Evolutionary conservation across 2,888 invertebrate genomes (phyloP).

Genomic region (Venusia cambrica): DNA sequence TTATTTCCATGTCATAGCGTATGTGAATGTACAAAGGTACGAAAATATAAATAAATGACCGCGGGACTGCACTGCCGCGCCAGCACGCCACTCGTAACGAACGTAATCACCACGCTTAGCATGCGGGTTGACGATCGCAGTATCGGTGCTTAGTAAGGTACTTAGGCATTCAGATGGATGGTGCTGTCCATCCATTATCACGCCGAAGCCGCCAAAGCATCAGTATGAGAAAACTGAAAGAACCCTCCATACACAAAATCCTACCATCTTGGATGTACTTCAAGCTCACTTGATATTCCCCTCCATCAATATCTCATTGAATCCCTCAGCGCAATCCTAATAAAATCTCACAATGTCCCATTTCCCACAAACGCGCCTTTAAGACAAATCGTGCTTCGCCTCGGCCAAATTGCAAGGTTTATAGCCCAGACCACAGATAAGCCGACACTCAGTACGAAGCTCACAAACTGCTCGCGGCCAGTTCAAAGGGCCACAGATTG

Average conservation of each 20-base stretch:
- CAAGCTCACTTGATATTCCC: conserved; percentile 3
- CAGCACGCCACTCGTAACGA: no score
- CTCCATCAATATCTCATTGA: conserved; percentile 15
- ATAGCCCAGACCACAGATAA: conserved; percentile 42
- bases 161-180: no score
- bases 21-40: neutral
- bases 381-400: conserved; percentile 53
- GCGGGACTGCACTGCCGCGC: no score
- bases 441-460: conserved; percentile 7
- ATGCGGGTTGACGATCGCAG: no score
- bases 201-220: no score
- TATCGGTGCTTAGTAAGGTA: no score
- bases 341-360: conserved; percentile 24
- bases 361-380: conserved; percentile 44
- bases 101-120: no score
- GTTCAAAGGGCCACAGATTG: conserved; percentile 60
- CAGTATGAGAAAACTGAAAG: no score
- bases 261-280: neutral
- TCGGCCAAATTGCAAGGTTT: conserved; percentile 57
- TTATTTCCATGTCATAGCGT: conserved; percentile 11
- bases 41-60: no score
- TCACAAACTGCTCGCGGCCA: conserved; percentile 55
- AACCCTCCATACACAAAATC: no score
- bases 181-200: no score
- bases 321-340: conserved; percentile 17